Conservation (phyloP, 2,797 vertebrate species). For the Choloepus didactylus region DNA sequence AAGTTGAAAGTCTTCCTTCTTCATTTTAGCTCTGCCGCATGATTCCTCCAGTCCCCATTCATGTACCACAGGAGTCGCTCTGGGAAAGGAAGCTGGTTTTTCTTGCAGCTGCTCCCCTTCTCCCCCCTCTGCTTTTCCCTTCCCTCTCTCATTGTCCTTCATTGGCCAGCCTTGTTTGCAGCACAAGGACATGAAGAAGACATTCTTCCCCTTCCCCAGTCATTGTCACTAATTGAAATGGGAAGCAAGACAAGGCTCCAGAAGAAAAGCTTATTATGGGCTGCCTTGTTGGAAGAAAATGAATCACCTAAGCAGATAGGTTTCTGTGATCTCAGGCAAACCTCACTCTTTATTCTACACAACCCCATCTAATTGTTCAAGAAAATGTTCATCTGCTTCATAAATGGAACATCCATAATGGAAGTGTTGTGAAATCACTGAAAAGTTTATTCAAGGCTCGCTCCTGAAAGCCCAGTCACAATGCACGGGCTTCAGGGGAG, state of each 20-base stretch:
- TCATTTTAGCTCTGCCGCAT: background rate
- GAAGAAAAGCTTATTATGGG: conserved; percentile 91
- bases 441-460: conserved; percentile 91
- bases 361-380: conserved; percentile 90
- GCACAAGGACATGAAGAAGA: conserved; percentile 89
- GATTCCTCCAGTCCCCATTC: background rate
- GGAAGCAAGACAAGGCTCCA: conserved; percentile 89
- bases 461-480: conserved; percentile 87
- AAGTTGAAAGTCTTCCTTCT: background rate
- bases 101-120: conserved; percentile 6
- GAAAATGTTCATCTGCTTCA: conserved; percentile 91
- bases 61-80: background rate
- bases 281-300: conserved; percentile 90
- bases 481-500: conserved; percentile 87
- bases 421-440: conserved; percentile 90
- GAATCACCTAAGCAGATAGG: conserved; percentile 90
- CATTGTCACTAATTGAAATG: conserved; percentile 89
- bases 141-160: conserved; percentile 73
- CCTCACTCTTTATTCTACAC: conserved; percentile 88
- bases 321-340: conserved; percentile 90
- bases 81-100: conserved; percentile 44
- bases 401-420: conserved; percentile 89
- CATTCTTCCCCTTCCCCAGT: conserved; percentile 88
- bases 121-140: background rate
- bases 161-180: conserved; percentile 85